Base-by-base conservation (phyloP, 2,113 vertebrate species). In the Naja naja region DNA sequence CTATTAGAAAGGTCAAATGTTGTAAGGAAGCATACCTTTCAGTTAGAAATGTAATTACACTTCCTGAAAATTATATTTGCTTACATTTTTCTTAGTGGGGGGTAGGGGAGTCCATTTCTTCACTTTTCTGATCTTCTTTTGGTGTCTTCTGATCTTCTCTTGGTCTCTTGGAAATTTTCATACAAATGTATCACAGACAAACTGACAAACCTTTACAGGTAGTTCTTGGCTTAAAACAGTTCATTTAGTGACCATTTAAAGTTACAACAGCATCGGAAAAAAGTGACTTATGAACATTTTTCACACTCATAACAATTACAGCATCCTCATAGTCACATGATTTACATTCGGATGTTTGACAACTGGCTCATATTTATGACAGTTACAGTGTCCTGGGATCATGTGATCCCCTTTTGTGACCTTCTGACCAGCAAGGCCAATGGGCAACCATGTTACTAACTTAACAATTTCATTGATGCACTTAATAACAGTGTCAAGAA, bases 1-100 rank as follows among this genome's bases (percentile, higher is more conserved):
- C 92, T 94, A 92, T 97, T 96, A 96, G 93, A 96, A 97, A 97
- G 96, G 97, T 98, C 96, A 97, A 85, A 97, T 93, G 94, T 94
- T 94, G 81, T 93, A 92, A 92, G 96, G 95, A 97, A 94, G 49
- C 90, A 90, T 95, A 93, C 64, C 92, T 96, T 96, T 96, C 96
- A 95, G 89, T 96, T 96, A 94, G 95, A 93, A 96, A 96, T 94
- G 90, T 94, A 94, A 96, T 96, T 93, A 93, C 55, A 7, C 91
- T 95, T 96, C 95, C 89, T 95, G 95, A 96, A 97, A 97, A 96
- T 95, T 93, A 94, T 52, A 86, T 85, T 85, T 34, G 90, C 58
- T 95, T 74, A 43, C 43, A 20, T 95, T 93, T 90, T 94, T 94
- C 89, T 85, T 87, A 93, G 60, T 74, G 30, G 11, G 27, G 58